phyloP scores from a whole-genome alignment of 2,888 invertebrate species.

The Dicranocentrus wangi region DNA sequence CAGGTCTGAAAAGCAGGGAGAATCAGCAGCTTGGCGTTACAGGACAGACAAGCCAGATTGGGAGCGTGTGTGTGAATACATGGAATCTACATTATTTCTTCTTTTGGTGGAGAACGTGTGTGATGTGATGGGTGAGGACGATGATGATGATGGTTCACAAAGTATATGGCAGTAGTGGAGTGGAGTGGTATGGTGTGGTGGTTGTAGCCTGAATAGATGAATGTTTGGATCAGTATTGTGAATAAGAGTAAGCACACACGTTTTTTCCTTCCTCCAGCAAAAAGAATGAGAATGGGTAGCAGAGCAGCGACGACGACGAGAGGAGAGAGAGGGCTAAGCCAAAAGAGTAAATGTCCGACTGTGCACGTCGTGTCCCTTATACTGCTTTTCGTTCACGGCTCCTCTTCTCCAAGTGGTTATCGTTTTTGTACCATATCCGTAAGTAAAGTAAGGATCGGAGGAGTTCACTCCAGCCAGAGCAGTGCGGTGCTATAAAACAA shows the following conservation, averaged over 20 bases:
- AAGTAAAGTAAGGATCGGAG: slow-evolving; percentile 21
- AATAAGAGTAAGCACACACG: slow-evolving; percentile 19
- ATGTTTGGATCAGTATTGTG: slow-evolving; percentile 5
- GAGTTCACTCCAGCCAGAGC: neutral
- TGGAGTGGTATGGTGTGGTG: slow-evolving; percentile 1
- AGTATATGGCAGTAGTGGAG: neutral
- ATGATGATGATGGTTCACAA: slow-evolving; percentile 36
- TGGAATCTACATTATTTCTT: slow-evolving; percentile 11
- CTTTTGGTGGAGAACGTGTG: slow-evolving; percentile 14
- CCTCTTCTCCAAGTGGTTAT: slow-evolving; percentile 46
- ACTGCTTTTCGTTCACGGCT: slow-evolving; percentile 7
- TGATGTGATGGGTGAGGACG: slow-evolving; percentile 22
- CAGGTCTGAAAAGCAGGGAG: no score
- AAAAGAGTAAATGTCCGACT: slow-evolving; percentile 19
- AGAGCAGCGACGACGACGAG: neutral
- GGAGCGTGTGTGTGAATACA: slow-evolving; percentile 12
- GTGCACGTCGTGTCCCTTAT: slow-evolving; percentile 4
- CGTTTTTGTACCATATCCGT: slow-evolving; percentile 34
- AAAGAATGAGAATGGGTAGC: slow-evolving; percentile 4
- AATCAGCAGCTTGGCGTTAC: slow-evolving; percentile 34
- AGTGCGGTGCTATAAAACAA: neutral
- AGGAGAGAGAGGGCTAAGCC: neutral
- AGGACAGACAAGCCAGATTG: neutral
- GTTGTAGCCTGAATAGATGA: slow-evolving; percentile 24
- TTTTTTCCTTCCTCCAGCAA: slow-evolving; percentile 13